Percentiles rank a stretch among this genome's conserved stretches.
Evolutionary conservation across 2,113 vertebrate species (phyloP).

Genomic region (Grantiella picta): DNA sequence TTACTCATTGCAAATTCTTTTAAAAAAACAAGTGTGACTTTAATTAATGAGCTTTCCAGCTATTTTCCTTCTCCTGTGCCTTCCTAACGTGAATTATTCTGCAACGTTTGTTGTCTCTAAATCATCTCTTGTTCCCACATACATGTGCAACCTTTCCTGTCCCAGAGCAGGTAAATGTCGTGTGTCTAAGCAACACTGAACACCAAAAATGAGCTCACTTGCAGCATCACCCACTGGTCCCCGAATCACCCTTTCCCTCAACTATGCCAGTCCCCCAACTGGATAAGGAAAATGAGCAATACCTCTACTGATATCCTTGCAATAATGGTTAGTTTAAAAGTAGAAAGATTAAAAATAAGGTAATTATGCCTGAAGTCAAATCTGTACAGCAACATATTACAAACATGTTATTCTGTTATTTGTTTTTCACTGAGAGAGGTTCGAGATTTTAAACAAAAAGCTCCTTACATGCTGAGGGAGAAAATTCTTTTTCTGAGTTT

Average conservation of each 20-base stretch:
- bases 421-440: background rate
- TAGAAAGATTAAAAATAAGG: background rate
- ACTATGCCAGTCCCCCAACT: background rate
- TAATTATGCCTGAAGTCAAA: background rate
- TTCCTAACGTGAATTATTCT: background rate
- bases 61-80: background rate
- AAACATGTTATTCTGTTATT: background rate
- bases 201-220: background rate
- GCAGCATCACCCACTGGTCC: background rate
- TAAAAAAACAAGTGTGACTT: background rate
- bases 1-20: background rate
- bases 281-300: background rate
- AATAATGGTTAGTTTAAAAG: background rate
- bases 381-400: background rate
- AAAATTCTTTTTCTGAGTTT: background rate
- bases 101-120: background rate
- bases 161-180: background rate
- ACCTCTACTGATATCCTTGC: background rate
- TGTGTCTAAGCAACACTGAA: background rate
- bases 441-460: background rate
- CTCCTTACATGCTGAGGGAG: background rate
- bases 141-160: background rate
- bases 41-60: background rate
- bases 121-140: background rate
- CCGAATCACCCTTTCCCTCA: background rate